Conservation (phyloP, 2,113 vertebrate species). For the Merops nubicus region DNA sequence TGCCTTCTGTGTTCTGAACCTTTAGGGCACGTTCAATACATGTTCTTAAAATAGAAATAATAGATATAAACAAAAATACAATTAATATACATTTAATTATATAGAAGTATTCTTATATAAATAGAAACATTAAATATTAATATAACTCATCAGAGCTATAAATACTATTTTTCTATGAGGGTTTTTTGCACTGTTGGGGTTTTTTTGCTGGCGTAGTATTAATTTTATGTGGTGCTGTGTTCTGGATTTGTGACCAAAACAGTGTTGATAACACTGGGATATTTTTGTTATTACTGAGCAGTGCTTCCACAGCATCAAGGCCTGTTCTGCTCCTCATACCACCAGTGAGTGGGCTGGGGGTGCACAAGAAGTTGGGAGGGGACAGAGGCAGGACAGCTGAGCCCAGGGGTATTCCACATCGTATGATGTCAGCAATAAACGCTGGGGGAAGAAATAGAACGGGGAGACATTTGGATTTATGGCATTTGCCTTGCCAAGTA, state of each 20-base stretch:
- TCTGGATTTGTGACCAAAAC: not conserved
- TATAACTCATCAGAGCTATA: not conserved
- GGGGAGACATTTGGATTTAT: accelerated
- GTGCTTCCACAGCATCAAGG: not conserved
- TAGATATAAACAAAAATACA: not conserved
- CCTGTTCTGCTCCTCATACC: not conserved
- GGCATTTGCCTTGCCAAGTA: not conserved
- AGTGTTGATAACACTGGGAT: not conserved
- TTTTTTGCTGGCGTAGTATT: not conserved
- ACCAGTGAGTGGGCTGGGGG: accelerated
- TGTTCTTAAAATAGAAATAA: not conserved
- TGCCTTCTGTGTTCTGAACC: not conserved
- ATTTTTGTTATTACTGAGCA: not conserved
- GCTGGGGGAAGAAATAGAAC: not conserved
- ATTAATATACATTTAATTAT: not conserved
- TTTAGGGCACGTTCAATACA: not conserved
- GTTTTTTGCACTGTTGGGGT: too few species aligned
- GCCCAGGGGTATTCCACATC: not conserved
- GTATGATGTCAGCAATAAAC: accelerated
- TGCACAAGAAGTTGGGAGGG: not conserved
- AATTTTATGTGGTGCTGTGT: not conserved
- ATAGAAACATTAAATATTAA: not conserved
- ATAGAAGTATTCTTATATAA: not conserved
- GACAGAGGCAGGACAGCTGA: not conserved
- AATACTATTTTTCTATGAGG: not conserved